Conservation (phyloP, 2,797 vertebrate genomes). For the Adelosebastes latens region DNA sequence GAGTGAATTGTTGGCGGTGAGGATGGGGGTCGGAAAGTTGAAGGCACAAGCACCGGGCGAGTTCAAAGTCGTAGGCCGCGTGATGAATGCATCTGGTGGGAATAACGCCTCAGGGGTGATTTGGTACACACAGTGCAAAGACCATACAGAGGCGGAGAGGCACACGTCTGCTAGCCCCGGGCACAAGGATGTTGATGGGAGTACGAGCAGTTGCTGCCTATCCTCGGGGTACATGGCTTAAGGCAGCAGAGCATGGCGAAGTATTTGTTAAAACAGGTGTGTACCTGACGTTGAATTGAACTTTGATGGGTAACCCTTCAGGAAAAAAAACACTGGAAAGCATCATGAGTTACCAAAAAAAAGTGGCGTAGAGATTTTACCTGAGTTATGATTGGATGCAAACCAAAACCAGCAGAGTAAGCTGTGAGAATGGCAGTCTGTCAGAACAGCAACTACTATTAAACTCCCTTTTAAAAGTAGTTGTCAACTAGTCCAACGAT, state of each 20-base stretch:
- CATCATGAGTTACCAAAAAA: neutral
- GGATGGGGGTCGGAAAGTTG: slow-evolving; percentile 25
- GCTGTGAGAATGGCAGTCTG: neutral
- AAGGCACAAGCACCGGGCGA: neutral
- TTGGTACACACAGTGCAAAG: slow-evolving; percentile 19
- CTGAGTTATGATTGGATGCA: neutral
- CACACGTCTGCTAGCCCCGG: slow-evolving; percentile 16
- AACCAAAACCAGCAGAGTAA: slow-evolving; percentile 1
- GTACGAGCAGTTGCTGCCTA: slow-evolving; percentile 28
- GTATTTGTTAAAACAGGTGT: slow-evolving; percentile 23
- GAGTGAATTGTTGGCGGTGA: slow-evolving; percentile 20
- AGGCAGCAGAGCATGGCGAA: slow-evolving; percentile 23
- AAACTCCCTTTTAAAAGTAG: slow-evolving; percentile 39
- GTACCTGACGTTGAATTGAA: neutral
- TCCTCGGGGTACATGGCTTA: slow-evolving; percentile 34
- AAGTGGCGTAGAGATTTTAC: neutral
- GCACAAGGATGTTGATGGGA: slow-evolving; percentile 26
- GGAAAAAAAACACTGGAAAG: neutral
- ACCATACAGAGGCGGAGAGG: slow-evolving; percentile 17
- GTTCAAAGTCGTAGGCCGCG: slow-evolving; percentile 27
- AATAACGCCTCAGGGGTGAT: slow-evolving; percentile 25
- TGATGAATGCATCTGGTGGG: slow-evolving; percentile 33
- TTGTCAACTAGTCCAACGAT: slow-evolving; percentile 25
- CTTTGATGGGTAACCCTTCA: neutral
- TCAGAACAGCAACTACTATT: neutral